Conservation (phyloP, 2,888 invertebrate genomes). For the Rhamphomyia laevipes region DNA sequence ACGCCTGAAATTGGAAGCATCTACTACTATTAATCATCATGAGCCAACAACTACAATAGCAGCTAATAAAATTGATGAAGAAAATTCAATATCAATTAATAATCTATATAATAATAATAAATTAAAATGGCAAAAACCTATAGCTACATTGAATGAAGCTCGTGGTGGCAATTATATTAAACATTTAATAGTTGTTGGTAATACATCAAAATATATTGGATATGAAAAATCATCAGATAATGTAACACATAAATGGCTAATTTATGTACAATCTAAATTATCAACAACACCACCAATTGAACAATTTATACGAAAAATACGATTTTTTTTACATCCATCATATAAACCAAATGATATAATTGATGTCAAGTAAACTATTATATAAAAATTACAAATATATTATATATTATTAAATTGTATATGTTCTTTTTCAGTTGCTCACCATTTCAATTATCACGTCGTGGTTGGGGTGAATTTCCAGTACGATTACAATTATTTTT, state of each 20-base stretch:
- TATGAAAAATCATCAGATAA: slow-evolving; percentile 51
- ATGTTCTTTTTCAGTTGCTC: slow-evolving; percentile 42
- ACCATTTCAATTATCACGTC: slow-evolving; percentile 72
- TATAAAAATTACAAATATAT: not conserved
- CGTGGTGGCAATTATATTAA: slow-evolving; percentile 44
- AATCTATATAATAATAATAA: slow-evolving; percentile 4
- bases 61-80: not conserved
- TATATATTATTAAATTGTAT: not conserved
- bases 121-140: slow-evolving; percentile 24
- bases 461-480: slow-evolving; percentile 91
- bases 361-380: slow-evolving; percentile 53
- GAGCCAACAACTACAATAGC: not conserved
- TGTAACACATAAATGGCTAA: slow-evolving; percentile 81
- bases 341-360: slow-evolving; percentile 80
- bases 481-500: slow-evolving; percentile 71
- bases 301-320: slow-evolving; percentile 56
- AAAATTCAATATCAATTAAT: slow-evolving; percentile 1
- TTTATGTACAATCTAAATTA: slow-evolving; percentile 66
- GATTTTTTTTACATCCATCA: slow-evolving; percentile 72
- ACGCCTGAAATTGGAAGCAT: slow-evolving; percentile 24
- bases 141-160: slow-evolving; percentile 40
- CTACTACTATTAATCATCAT: slow-evolving; percentile 29
- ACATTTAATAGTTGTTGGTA: slow-evolving; percentile 46
- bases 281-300: slow-evolving; percentile 48
- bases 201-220: slow-evolving; percentile 74